Percentiles rank a stretch among this genome's conserved stretches.
These are phyloP conservation scores for Harpalus rufipes DNA, from an alignment of 2,888 invertebrate genomes.

Conservation along the genomic window DNA sequence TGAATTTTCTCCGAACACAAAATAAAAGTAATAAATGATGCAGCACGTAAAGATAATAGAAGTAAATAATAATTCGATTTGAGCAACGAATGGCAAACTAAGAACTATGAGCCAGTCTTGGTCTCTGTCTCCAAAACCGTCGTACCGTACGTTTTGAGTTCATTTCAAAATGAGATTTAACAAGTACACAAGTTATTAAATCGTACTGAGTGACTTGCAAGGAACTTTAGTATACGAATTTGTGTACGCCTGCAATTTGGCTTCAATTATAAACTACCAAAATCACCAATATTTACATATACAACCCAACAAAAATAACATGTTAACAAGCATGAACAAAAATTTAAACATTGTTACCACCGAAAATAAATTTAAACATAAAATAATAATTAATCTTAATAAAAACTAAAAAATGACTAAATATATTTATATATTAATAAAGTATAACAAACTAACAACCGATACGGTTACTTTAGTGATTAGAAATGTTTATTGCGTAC, in stretches of 20 bases:
- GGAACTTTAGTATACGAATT: constrained; percentile 59
- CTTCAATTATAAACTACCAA: constrained; percentile 62
- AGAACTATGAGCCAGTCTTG: constrained; percentile 42
- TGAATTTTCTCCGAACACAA: constrained; percentile 55
- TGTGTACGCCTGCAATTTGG: constrained; percentile 64
- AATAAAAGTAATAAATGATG: constrained; percentile 17
- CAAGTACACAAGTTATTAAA: constrained; percentile 33
- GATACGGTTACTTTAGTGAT: constrained; percentile 67
- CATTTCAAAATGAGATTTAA: constrained; percentile 23
- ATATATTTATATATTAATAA: constrained; percentile 65
- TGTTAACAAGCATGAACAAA: constrained; percentile 62
- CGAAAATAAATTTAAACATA: constrained; percentile 60
- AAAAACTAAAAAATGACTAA: constrained; percentile 65
- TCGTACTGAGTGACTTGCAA: constrained; percentile 39
- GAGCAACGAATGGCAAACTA: constrained; percentile 46
- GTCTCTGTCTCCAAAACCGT: constrained; percentile 46
- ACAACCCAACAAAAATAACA: constrained; percentile 66
- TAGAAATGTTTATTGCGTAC: constrained; percentile 65
- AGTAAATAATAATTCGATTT: constrained; percentile 42
- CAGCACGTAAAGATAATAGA: constrained; percentile 5
- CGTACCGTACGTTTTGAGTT: constrained; percentile 33
- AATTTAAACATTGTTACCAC: constrained; percentile 63
- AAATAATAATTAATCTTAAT: constrained; percentile 49
- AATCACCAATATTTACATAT: constrained; percentile 65
- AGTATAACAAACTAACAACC: constrained; percentile 67